Base-by-base conservation (phyloP, 2,797 vertebrate species). In the Sorex maritimensis region DNA sequence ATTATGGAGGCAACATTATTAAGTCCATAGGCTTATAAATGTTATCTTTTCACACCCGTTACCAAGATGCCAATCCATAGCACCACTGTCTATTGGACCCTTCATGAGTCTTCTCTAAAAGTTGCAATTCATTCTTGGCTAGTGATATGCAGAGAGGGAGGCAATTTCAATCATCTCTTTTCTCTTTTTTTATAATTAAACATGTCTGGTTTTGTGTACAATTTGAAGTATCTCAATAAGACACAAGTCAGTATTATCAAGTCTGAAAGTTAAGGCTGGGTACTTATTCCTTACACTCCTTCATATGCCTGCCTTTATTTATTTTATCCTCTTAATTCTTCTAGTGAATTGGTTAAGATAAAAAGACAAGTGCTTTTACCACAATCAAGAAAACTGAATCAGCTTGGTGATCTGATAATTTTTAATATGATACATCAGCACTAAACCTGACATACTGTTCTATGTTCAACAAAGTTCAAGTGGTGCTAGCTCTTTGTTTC, bases 101-200 rank as follows among this genome's bases (percentile, higher is more conserved):
- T 14, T 83, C 58, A 81, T 14, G 88, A 44, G 85, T 91, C n/a
- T 71, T 92, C 85, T 21, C 6, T n/a, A 88, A 92, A 93, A 46
- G 71, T 3, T 67, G 26, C 81, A 96, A 96, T 80, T 55, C 52
- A 14, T 55, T 55, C 52, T 23, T 34, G 81, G 77, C 38, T 92
- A 15, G 68, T 96, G 97, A 97, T 94, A 38, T 95, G 94, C 86
- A 80, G 95, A 94, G 81, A 95, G 96, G 84, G 95, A 97, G 97
- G 97, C 96, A 96, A 49, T 79, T 74, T 81, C 97, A 67, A 81
- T 83, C 71, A 74, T 93, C 97, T 97, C 95, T 98, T 98, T 92
- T 97, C 93, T 65, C 97, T 97, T 97, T 17, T 55, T 17, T 55
- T 89, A 78, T 80, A 94, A 83, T 95, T 94, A 97, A 93, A 82